Base-by-base conservation (phyloP, 2,797 vertebrate genomes). In the Liparis tanakae region DNA sequence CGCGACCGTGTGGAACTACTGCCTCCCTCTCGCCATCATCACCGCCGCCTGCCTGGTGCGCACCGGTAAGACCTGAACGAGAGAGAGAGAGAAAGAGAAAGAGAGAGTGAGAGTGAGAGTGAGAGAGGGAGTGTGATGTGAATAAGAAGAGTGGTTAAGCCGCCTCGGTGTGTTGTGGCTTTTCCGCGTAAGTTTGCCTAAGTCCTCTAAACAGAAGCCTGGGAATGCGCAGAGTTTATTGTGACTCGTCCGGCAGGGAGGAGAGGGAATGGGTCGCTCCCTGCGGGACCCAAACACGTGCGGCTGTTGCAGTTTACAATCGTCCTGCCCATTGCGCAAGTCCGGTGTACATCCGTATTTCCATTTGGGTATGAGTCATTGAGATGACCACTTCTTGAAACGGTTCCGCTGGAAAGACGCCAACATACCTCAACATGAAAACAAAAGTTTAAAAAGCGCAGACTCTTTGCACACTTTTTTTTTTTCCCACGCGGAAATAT, bases 1-100 rank as follows among this genome's bases (percentile, higher is more conserved):
- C 44, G 64, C 68, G 72, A 76, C 87, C 76, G 74, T 90, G 79
- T 94, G 95, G 94, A 95, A 89, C 90, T 94, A 93, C 91, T 85
- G 93, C 91, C 87, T 89, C 88, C 89, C 92, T 13, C 79, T 94
- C 70, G 73, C 83, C 87, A 48, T 92, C 80, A 58, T 94, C 58
- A 70, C 91, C 44, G 81, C 84, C 70, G 81, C 91, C 67, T 92
- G 83, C 74, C 54, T 90, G 74, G 60, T 89, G 80, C 87, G 87
- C 85, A 88, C 94, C 55, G 95, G 95, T 95, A 94, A 94, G 93
- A 15, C 10, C 5, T 46, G 44, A 3, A 17, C 25, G 48, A 3
- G n/a, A 58, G 68, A 79, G 76, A 54, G 39, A 50, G 85, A 48
- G 48, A 3, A 17, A 55, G 68, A 79, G 76, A 54, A 34, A 50